These are phyloP conservation scores for Sclerodermus sp. DNA, from an alignment of 2,888 invertebrate genomes.

Conservation along the genomic window DNA sequence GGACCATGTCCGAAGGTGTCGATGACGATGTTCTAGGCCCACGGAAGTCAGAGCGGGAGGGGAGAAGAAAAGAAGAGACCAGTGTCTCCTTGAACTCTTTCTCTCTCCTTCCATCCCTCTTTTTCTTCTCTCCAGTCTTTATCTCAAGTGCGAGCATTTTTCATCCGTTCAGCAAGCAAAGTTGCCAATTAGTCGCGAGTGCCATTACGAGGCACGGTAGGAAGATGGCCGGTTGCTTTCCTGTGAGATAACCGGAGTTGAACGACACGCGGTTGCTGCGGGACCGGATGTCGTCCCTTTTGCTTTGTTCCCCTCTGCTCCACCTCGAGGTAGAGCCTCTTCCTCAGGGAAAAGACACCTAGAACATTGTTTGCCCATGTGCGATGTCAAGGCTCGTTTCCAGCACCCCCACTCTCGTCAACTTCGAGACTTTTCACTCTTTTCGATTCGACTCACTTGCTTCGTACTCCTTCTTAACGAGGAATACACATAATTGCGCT, in stretches of 20 bases:
- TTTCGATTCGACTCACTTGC: not conserved
- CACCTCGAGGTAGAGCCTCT: not conserved
- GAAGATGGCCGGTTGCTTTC: not conserved
- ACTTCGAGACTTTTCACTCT: not conserved
- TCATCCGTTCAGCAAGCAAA: conserved; percentile 13
- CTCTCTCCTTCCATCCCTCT: not conserved
- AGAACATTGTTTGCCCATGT: no score
- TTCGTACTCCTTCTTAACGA: not conserved
- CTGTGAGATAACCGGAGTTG: conserved; percentile 1
- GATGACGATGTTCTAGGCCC: not conserved
- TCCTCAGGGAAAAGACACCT: no score
- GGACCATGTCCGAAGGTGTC: not conserved
- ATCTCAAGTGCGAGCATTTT: conserved; percentile 2
- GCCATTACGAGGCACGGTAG: not conserved
- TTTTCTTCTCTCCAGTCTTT: not conserved
- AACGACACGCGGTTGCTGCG: not conserved
- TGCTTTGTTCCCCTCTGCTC: not conserved
- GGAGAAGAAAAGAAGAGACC: not conserved
- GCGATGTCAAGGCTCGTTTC: no score
- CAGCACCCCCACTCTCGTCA: no score
- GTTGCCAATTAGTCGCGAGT: conserved; percentile 14
- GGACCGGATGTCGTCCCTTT: not conserved
- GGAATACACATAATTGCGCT: no score
- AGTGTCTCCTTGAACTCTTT: not conserved
- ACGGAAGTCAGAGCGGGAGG: no score